Percentiles rank a stretch among this genome's conserved stretches.
These are phyloP conservation scores for Diabrotica undecimpunctata DNA, from an alignment of 1,140 invertebrate species.

Conservation along the genomic window DNA sequence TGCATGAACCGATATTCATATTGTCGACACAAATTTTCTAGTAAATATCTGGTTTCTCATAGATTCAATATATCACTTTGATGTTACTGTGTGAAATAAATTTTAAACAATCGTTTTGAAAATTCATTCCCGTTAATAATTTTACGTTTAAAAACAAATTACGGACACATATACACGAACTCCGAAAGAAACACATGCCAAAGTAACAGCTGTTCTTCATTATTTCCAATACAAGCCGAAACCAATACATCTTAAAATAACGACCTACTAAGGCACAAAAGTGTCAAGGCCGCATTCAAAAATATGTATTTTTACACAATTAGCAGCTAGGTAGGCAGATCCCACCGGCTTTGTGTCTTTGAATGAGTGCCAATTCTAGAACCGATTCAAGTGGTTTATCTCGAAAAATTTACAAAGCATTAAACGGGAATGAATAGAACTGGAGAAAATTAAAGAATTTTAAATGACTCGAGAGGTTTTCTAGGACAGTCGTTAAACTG, in stretches of 20 bases:
- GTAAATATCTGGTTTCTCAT: too few relatives aligned
- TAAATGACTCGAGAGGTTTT: not conserved
- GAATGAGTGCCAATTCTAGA: not conserved
- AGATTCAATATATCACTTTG: too few relatives aligned
- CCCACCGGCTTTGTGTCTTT: not conserved
- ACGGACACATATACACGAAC: not conserved
- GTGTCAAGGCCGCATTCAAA: not conserved
- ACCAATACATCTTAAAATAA: not conserved
- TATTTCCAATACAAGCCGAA: not conserved
- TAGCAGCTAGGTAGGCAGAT: conserved; percentile 1
- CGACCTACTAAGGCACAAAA: not conserved
- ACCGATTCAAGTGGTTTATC: not conserved
- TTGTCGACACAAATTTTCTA: too few relatives aligned
- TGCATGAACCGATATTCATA: too few relatives aligned
- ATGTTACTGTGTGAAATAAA: too few relatives aligned
- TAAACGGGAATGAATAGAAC: not conserved
- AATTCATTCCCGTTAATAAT: too few relatives aligned
- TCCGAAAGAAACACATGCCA: not conserved
- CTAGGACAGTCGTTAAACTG: not conserved
- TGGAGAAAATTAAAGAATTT: not conserved
- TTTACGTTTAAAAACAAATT: too few relatives aligned
- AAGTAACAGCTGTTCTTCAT: not conserved
- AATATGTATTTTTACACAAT: not conserved
- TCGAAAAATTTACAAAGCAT: not conserved
- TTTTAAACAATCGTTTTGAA: too few relatives aligned